These are phyloP conservation scores for Prosapia bicincta DNA, from an alignment of 2,888 invertebrate genomes.

Conservation along the genomic window DNA sequence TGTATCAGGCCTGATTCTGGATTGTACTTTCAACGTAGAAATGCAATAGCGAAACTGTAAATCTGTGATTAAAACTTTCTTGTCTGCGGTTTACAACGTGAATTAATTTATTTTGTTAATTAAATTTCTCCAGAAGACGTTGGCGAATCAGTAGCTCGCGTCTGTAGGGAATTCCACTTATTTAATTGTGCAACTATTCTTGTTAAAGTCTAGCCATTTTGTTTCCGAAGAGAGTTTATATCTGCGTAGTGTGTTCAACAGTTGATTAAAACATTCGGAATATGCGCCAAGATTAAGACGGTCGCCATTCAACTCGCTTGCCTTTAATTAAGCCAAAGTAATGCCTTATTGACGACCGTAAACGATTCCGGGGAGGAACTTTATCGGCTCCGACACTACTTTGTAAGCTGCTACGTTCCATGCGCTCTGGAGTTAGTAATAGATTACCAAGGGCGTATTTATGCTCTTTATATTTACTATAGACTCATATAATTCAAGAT, in stretches of 20 bases:
- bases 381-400: too few species aligned
- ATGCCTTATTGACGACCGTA: not conserved
- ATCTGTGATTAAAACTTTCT: not conserved
- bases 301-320: not conserved
- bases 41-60: not conserved
- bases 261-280: constrained; percentile 28
- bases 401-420: too few species aligned
- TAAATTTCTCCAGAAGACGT: constrained; percentile 7
- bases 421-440: too few species aligned
- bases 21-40: too few species aligned
- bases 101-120: constrained; percentile 24
- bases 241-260: constrained; percentile 13
- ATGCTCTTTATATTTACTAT: too few species aligned
- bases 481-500: too few species aligned
- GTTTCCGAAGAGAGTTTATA: constrained; percentile 14
- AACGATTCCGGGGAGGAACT: too few species aligned
- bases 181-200: constrained; percentile 22
- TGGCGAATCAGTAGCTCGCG: not conserved
- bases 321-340: not conserved
- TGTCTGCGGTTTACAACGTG: not conserved
- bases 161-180: not conserved
- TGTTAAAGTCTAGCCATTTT: constrained; percentile 11
- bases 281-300: constrained; percentile 18
- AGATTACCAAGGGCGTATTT: too few species aligned
- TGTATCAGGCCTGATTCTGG: too few species aligned